These are phyloP conservation scores for Scophthalmus maximus DNA, from an alignment of 2,113 vertebrate genomes.

Conservation along the genomic window DNA sequence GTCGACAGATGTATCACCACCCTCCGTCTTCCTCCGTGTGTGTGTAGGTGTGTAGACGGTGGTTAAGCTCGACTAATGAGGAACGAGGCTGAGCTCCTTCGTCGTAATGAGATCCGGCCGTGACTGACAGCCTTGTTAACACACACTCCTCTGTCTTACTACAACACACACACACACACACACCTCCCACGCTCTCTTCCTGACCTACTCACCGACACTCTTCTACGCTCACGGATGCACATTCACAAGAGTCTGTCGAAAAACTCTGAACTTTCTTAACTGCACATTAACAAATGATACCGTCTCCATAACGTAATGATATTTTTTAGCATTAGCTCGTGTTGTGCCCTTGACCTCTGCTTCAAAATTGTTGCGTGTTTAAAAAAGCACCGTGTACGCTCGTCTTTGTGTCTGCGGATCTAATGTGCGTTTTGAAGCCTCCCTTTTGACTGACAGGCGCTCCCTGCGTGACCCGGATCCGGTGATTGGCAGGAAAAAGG, in stretches of 20 bases:
- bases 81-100: conserved; percentile 47
- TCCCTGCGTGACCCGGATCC: conserved; percentile 26
- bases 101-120: conserved; percentile 68
- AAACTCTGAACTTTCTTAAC: too few relatives aligned
- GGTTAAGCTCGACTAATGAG: conserved; percentile 64
- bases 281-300: not conserved
- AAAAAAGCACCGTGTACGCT: conserved; percentile 3
- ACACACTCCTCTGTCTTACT: conserved; percentile 32
- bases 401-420: not conserved
- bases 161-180: conserved; percentile 19
- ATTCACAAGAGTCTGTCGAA: too few relatives aligned
- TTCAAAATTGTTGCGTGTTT: not conserved
- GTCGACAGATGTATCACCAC: not conserved
- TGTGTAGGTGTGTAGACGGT: conserved; percentile 51
- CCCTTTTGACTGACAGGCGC: conserved; percentile 43
- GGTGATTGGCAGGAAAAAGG: conserved; percentile 42
- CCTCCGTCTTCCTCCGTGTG: not conserved
- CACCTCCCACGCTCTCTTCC: conserved; percentile 18
- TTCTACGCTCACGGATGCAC: not conserved
- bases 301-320: not conserved
- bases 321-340: too few relatives aligned
- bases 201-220: conserved; percentile 5
- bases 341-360: conserved; percentile 23
- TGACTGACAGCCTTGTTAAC: conserved; percentile 71
- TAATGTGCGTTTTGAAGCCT: conserved; percentile 24